Conservation (phyloP, 1,140 invertebrate species). For the Drosophila kikkawai region DNA sequence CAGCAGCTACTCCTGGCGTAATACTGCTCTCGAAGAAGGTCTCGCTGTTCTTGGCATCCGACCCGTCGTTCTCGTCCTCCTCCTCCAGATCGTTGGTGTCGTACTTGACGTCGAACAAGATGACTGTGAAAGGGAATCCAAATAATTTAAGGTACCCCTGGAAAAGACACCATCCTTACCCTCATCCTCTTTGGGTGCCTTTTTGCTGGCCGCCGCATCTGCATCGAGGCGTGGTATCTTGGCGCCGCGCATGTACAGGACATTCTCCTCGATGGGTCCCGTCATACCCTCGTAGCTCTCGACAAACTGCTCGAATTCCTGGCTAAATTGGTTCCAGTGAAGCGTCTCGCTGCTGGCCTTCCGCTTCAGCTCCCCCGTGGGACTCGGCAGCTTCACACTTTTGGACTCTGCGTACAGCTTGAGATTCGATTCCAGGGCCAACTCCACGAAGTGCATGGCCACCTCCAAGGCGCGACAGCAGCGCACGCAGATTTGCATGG, state of each 20-base stretch:
- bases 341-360: conserved; percentile 66
- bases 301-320: conserved; percentile 73
- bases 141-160: neutral
- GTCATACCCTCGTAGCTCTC: conserved; percentile 59
- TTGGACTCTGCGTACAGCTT: conserved; percentile 61
- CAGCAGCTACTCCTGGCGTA: conserved; percentile 35
- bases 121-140: conserved; percentile 26
- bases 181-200: conserved; percentile 64
- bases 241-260: conserved; percentile 70
- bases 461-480: conserved; percentile 75
- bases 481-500: conserved; percentile 73
- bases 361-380: conserved; percentile 61
- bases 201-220: conserved; percentile 32
- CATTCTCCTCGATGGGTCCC: conserved; percentile 71
- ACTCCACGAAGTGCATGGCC: conserved; percentile 72
- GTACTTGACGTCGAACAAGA: conserved; percentile 74
- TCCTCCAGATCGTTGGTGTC: conserved; percentile 72
- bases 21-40: conserved; percentile 79
- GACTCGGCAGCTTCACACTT: conserved; percentile 40
- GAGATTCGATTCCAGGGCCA: conserved; percentile 64
- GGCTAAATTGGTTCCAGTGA: conserved; percentile 73
- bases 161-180: neutral
- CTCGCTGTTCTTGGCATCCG: conserved; percentile 73
- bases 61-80: conserved; percentile 74
- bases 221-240: conserved; percentile 65